Base-by-base conservation (phyloP, 2,113 vertebrate genomes). In the Epinephelus cyanopodus region DNA sequence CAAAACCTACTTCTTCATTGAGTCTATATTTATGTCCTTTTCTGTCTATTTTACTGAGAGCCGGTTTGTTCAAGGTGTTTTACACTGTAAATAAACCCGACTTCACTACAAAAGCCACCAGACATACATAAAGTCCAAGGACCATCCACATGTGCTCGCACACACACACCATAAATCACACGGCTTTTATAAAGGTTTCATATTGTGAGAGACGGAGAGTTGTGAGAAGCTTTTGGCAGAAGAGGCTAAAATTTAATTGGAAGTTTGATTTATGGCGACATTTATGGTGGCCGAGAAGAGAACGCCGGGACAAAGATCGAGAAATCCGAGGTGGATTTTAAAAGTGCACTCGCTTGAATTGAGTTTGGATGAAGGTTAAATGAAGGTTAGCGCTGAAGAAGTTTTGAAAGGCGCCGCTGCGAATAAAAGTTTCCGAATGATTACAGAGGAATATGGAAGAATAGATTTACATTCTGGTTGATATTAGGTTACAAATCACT, bases 181-280 rank as follows among this genome's bases (percentile, higher is more conserved):
- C 17, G 2, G 50, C 57, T 72, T 64, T 72, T 57, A 73, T 62
- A 69, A 73, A 19, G 18, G 14, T 50, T 81, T 78, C 68, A 75
- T 60, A 67, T 57, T 68, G 42, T 27, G n/a, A 37, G 70, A 57
- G 45, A 75, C 6, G 25, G 54, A 62, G 57, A 45, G 60, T 45
- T 3, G 69, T 15, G 3, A 50, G 33, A 19, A 58, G 84, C 69
- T 78, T 85, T 84, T 81, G 78, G 81, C 70, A 83, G 74, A 77
- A 75, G 70, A 70, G 27, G 82, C 47, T 60, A 15, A 52, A 66
- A 85, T 81, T 78, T 81, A 81, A 90, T 79, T 80, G 71, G 58
- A 47, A 2, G n/a, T 83, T 66, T 88, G 91, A 93, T 91, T 88
- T 70, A 86, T 47, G 67, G 70, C 39, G 65, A 83, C 85, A 58